A percentile compares a stretch with the other conserved stretches of the same genome.
Evolutionary conservation across 2,888 invertebrate species (phyloP).

Genomic region (Liposcelis brunnea): DNA sequence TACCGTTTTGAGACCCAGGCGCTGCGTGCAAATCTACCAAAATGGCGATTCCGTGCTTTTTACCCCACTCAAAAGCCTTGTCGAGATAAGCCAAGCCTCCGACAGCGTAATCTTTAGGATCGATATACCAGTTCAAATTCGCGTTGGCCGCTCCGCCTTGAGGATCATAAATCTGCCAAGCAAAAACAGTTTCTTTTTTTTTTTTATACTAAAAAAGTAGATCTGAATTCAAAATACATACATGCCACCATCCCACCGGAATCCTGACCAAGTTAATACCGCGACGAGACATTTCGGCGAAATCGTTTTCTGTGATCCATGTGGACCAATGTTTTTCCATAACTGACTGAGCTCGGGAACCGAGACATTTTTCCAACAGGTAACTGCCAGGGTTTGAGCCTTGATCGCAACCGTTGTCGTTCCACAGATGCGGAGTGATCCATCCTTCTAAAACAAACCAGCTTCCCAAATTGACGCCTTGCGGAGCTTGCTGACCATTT

Average conservation of each 20-base stretch:
- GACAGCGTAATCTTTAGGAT: slow-evolving; percentile 1
- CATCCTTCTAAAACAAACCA: slow-evolving; percentile 4
- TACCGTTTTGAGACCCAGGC: slow-evolving; percentile 6
- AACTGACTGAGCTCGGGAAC: neutral
- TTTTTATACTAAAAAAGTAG: no score
- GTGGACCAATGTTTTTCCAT: slow-evolving; percentile 6
- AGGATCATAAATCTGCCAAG: slow-evolving; percentile 4
- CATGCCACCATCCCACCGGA: slow-evolving; percentile 8
- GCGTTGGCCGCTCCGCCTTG: slow-evolving; percentile 7
- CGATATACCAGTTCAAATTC: slow-evolving; percentile 1
- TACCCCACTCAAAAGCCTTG: slow-evolving; percentile 6
- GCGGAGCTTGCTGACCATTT: neutral
- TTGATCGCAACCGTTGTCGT: slow-evolving; percentile 4
- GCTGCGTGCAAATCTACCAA: slow-evolving; percentile 2
- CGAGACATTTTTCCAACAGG: slow-evolving; percentile 6
- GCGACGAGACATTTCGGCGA: slow-evolving; percentile 5
- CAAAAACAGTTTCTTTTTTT: neutral
- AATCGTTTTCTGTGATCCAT: slow-evolving; percentile 3
- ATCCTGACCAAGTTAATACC: slow-evolving; percentile 5
- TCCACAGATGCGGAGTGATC: neutral
- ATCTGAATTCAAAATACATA: neutral
- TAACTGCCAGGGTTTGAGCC: neutral
- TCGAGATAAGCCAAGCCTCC: slow-evolving; percentile 1
- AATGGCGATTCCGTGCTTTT: neutral
- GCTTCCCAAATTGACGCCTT: slow-evolving; percentile 2